Evolutionary conservation across 1,140 invertebrate species (phyloP).

Genomic region (Oreohelix idahoensis): DNA sequence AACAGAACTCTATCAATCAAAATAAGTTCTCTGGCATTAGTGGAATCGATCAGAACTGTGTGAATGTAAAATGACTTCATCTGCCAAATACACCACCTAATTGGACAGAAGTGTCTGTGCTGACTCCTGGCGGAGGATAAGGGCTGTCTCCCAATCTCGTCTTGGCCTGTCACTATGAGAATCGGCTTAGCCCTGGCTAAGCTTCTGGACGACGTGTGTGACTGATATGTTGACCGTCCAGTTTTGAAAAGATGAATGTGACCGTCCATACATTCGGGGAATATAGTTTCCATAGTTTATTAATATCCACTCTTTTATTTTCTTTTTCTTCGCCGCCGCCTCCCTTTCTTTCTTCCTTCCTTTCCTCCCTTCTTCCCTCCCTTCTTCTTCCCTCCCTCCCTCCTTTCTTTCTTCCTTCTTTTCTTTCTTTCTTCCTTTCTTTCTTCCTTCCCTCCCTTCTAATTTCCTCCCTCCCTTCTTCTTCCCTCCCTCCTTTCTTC

Average conservation of each 20-base stretch:
- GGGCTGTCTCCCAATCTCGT: not conserved
- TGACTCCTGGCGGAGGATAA: not conserved
- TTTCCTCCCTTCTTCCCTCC: too few species aligned
- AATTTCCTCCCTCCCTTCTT: too few species aligned
- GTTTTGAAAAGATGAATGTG: not conserved
- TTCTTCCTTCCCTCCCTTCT: too few species aligned
- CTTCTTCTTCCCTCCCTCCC: too few species aligned
- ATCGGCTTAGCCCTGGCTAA: not conserved
- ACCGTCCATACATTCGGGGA: not conserved
- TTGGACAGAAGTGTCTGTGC: not conserved
- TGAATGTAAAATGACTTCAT: constrained; percentile 2
- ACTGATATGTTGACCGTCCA: not conserved
- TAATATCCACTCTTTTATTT: too few species aligned
- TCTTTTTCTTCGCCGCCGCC: too few species aligned
- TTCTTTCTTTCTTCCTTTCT: too few species aligned
- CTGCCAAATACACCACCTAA: not conserved
- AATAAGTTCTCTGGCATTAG: not conserved
- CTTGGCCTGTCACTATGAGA: not conserved
- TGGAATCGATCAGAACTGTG: not conserved
- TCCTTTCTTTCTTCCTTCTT: too few species aligned
- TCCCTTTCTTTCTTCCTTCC: too few species aligned
- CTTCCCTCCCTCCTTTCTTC: too few species aligned
- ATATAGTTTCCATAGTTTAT: too few species aligned
- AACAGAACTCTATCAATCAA: not conserved
- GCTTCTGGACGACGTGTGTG: not conserved